These are phyloP conservation scores for Tetropium fuscum DNA, from an alignment of 2,888 invertebrate species.

Conservation along the genomic window DNA sequence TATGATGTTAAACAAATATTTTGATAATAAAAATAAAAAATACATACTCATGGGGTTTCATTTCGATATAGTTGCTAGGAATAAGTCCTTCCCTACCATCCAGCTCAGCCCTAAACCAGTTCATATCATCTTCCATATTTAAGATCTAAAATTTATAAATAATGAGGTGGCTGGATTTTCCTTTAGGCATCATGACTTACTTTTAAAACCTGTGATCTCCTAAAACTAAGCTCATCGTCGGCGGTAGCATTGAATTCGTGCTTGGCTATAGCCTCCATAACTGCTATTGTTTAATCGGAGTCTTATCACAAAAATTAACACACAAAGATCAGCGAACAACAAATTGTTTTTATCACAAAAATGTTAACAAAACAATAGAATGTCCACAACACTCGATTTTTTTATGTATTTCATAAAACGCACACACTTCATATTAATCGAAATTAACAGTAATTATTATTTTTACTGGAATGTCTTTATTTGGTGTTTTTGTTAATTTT, in stretches of 20 bases:
- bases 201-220: slow-evolving; percentile 95
- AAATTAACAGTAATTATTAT: slow-evolving; percentile 23
- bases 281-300: slow-evolving; percentile 33
- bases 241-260: slow-evolving; percentile 99
- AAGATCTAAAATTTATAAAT: slow-evolving; percentile 81
- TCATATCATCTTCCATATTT: slow-evolving; percentile 99
- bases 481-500: slow-evolving; percentile 43
- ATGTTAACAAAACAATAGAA: slow-evolving; percentile 35
- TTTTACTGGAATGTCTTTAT: slow-evolving; percentile 37
- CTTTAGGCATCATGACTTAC: slow-evolving; percentile 69
- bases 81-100: slow-evolving; percentile 98
- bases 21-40: neutral
- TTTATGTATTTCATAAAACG: slow-evolving; percentile 15
- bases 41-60: slow-evolving; percentile 93
- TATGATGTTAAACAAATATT: neutral
- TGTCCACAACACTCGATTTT: slow-evolving; percentile 32
- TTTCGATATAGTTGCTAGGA: slow-evolving; percentile 99
- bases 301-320: slow-evolving; percentile 38
- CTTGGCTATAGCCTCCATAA: slow-evolving; percentile 99
- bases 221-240: slow-evolving; percentile 99
- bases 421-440: slow-evolving; percentile 39
- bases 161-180: slow-evolving; percentile 18
- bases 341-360: slow-evolving; percentile 31
- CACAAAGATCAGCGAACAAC: slow-evolving; percentile 30
- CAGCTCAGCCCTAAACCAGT: slow-evolving; percentile 99